A percentile compares a stretch with the other conserved stretches of the same genome.
Evolutionary conservation across 2,797 vertebrate species (phyloP).

Genomic region (Menidia menidia): DNA sequence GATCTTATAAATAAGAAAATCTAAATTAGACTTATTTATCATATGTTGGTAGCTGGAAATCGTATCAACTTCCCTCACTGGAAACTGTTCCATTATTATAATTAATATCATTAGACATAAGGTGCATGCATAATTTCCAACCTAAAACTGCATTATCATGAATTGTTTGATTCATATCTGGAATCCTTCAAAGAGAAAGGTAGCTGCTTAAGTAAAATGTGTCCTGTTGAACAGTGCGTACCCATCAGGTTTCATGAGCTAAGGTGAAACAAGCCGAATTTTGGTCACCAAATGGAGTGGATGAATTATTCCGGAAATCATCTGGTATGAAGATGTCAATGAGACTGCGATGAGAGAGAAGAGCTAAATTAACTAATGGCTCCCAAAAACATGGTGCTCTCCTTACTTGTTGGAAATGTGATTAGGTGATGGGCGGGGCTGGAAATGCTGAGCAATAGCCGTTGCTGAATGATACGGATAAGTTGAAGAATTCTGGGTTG

Average conservation of each 20-base stretch:
- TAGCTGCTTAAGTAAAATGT: neutral
- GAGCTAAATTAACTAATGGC: neutral
- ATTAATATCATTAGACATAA: neutral
- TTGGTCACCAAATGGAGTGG: neutral
- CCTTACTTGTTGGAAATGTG: neutral
- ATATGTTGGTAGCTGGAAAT: neutral
- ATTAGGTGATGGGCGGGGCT: neutral
- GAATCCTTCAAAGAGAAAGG: neutral
- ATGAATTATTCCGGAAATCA: neutral
- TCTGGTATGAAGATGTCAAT: neutral
- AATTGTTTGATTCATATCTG: neutral
- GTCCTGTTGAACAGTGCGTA: neutral
- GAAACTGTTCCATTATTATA: neutral
- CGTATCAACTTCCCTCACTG: neutral
- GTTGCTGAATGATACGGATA: neutral
- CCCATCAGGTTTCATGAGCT: neutral
- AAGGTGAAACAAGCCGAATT: slow-evolving; percentile 2
- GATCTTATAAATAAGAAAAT: slow-evolving; percentile 18
- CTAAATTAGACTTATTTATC: neutral
- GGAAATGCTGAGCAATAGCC: neutral
- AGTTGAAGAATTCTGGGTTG: neutral
- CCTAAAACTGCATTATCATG: neutral
- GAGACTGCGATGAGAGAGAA: neutral
- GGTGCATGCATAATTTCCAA: neutral
- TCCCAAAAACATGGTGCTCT: neutral